phyloP scores from a whole-genome alignment of 92 coral and sea anemone species.

The Porites lobata region DNA sequence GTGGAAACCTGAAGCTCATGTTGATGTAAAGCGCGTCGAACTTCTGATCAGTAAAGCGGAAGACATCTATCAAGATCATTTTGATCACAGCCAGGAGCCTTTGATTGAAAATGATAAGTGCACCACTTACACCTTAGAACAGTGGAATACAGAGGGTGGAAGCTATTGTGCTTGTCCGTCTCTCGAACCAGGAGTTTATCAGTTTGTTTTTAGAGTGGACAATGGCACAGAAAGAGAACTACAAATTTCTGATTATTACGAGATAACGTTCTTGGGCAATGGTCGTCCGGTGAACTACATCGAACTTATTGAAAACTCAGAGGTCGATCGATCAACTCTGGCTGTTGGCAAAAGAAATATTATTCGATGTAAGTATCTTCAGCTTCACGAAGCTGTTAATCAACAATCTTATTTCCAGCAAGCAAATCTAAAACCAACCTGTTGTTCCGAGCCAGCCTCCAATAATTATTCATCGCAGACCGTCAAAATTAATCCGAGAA shows the following conservation, averaged over 20 bases:
- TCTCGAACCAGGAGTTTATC: conserved; percentile 52
- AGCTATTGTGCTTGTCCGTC: conserved; percentile 43
- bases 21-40: conserved; percentile 23
- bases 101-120: neutral
- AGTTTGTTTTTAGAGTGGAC: conserved; percentile 53
- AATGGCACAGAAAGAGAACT: conserved; percentile 26
- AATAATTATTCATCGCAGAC: too few species aligned
- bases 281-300: conserved; percentile 55
- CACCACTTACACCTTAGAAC: conserved; percentile 36
- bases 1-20: conserved; percentile 34
- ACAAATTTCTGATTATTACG: conserved; percentile 40
- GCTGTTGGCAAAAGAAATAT: neutral
- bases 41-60: conserved; percentile 50
- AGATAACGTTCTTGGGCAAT: conserved; percentile 32
- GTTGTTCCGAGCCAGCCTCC: too few species aligned
- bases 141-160: conserved; percentile 57
- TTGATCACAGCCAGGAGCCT: neutral
- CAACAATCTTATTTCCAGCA: too few species aligned
- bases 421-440: too few species aligned
- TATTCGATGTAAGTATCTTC: conserved; percentile 19
- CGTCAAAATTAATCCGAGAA: too few species aligned
- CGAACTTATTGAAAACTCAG: conserved; percentile 22
- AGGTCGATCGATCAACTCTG: neutral
- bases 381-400: neutral
- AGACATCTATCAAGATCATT: conserved; percentile 41